Conservation (phyloP, 2,888 invertebrate species). For the Sturmia bella region DNA sequence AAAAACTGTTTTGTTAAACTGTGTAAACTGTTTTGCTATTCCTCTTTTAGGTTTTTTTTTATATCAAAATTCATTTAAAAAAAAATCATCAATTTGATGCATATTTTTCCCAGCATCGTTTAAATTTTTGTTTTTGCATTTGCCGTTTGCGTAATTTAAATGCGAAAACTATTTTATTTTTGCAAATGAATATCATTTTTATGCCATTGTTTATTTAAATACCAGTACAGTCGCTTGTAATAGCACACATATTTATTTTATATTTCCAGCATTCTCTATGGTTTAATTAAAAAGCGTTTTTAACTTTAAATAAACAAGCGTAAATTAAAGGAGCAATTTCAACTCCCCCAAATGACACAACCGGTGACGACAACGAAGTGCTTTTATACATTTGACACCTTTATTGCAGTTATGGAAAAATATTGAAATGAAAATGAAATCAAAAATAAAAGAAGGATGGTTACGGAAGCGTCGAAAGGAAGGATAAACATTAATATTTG, state of each 20-base stretch:
- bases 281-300: conserved; percentile 61
- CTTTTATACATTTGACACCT: not conserved
- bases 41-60: too few species aligned
- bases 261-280: conserved; percentile 29
- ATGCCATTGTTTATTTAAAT: not conserved
- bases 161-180: not conserved
- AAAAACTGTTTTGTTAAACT: too few species aligned
- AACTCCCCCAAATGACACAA: not conserved
- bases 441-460: too few species aligned
- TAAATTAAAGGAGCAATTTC: conserved; percentile 27
- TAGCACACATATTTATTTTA: not conserved
- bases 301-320: conserved; percentile 8
- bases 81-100: not conserved
- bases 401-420: not conserved
- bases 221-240: not conserved
- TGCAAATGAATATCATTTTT: conserved; percentile 16
- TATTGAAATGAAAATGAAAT: not conserved
- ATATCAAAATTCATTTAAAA: too few species aligned
- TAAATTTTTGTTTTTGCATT: not conserved
- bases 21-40: too few species aligned
- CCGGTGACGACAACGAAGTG: not conserved
- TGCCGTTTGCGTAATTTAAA: not conserved
- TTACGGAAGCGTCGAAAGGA: too few species aligned
- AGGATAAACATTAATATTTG: too few species aligned
- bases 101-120: not conserved